Conservation (phyloP, 2,888 invertebrate species). For the Sthenelais limicola region DNA sequence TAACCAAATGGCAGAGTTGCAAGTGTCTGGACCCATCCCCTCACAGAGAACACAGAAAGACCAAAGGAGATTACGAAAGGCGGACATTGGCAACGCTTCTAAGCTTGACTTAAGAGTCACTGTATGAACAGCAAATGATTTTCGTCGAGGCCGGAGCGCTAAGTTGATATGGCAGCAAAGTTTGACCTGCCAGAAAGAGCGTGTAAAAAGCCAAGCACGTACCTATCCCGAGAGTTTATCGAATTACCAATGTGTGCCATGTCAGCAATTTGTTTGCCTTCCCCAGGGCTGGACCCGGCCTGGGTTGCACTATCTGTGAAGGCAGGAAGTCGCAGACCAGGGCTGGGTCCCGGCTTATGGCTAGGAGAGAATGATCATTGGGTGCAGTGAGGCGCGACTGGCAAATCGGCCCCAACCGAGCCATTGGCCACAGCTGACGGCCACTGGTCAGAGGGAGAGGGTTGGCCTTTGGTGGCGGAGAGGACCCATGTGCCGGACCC, state of each 20-base stretch:
- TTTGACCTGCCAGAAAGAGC: neutral
- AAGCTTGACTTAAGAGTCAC: neutral
- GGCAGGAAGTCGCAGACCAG: too few species aligned
- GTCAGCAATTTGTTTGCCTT: constrained; percentile 16
- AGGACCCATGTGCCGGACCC: neutral
- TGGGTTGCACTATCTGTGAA: too few species aligned
- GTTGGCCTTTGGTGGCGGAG: neutral
- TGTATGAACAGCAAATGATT: constrained; percentile 31
- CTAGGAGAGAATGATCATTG: neutral
- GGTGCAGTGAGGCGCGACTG: constrained; percentile 9
- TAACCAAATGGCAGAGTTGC: too few species aligned
- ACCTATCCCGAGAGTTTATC: constrained; percentile 19
- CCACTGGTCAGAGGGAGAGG: too few species aligned
- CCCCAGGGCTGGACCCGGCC: neutral
- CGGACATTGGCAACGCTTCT: constrained; percentile 9
- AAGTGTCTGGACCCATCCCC: too few species aligned
- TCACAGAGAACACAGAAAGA: neutral
- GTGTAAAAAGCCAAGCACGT: constrained; percentile 19
- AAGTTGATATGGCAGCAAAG: constrained; percentile 28
- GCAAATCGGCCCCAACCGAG: constrained; percentile 22
- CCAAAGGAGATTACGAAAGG: constrained; percentile 31
- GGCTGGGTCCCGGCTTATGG: neutral
- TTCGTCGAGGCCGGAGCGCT: neutral
- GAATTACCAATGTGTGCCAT: constrained; percentile 31
- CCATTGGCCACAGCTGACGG: too few species aligned